These are phyloP conservation scores for Amphipoea lucens DNA, from an alignment of 2,888 invertebrate species.

Conservation along the genomic window DNA sequence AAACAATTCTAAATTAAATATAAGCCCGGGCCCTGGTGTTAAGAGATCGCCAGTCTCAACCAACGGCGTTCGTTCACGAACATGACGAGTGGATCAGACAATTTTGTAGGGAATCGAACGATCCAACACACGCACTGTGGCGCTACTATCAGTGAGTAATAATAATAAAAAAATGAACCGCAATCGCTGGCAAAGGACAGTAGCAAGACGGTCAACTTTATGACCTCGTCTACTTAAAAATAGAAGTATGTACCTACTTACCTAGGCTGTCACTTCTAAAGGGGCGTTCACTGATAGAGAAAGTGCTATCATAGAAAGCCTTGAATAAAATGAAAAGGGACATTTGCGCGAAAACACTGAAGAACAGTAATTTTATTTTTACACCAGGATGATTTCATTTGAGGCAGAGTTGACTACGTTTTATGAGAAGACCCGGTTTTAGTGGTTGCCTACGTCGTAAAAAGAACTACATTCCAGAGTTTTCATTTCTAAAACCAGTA, in stretches of 20 bases:
- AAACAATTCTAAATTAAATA: too few relatives aligned
- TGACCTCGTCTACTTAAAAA: not conserved
- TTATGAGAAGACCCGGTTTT: slow-evolving; percentile 36
- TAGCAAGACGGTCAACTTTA: not conserved
- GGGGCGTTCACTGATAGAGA: not conserved
- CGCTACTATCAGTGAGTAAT: not conserved
- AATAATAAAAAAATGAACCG: not conserved
- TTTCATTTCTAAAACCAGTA: slow-evolving; percentile 32
- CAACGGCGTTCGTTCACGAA: not conserved
- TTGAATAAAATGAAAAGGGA: slow-evolving; percentile 4
- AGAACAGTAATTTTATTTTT: slow-evolving; percentile 39
- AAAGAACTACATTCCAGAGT: slow-evolving; percentile 11
- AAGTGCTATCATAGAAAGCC: not conserved
- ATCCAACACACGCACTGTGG: too few relatives aligned
- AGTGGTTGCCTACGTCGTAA: slow-evolving; percentile 39
- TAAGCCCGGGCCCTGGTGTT: not conserved
- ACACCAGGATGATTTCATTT: slow-evolving; percentile 36
- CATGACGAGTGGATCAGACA: not conserved
- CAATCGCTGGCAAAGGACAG: not conserved
- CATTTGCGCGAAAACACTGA: slow-evolving; percentile 14
- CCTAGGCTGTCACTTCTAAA: not conserved
- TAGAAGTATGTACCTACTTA: not conserved
- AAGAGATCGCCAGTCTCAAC: not conserved
- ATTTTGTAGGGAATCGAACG: not conserved
- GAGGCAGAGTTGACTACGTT: slow-evolving; percentile 35